Base-by-base conservation (phyloP, 2,113 vertebrate genomes). In the Strix aluco region DNA sequence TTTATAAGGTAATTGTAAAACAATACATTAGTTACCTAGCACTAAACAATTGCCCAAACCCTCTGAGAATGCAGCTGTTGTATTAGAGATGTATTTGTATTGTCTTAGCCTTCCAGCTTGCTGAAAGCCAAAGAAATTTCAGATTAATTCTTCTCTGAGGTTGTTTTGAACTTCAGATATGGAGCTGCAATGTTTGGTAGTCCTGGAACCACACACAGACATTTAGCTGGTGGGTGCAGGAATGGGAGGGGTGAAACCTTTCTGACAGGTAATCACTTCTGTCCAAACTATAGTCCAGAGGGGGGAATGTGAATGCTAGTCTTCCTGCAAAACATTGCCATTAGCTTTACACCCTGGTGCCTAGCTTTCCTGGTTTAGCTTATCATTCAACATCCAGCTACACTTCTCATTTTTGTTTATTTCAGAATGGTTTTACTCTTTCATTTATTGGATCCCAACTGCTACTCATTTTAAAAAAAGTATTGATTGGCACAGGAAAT, bases 401-500 rank as follows among this genome's bases (percentile, higher is more conserved):
- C 4, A 1, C 47, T 84, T 90, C 82, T 92, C 36, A 44, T 70
- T 93, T 92, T 94, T 81, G 38, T 91, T 94, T 92, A 57, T 88
- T 86, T 88, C 75, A 81, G 52, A 84, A 84, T 40, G 25, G 23
- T 29, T 96, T 92, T 89, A 63, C 42, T 75, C 57, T 74, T 90
- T 81, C 26, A 38, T 88, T 95, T 93, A 65, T 86, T 81, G 47
- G 38, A 92, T 92, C 57, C 59, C 36, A 84, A 23, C 81, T 86
- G 72, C 66, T 79, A n/a, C 22, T 77, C 49, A 29, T 57, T 46
- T 69, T 59, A 4, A 16, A 73, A 87, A 59, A 92, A 27, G 11
- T 36, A 49, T 66, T 46, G 46, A 90, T 91, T 95, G 93, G 66
- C 88, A 89, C n/a, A 73, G 81, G 70, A 93, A 62, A 92, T 82